These are phyloP conservation scores for Ericerus pela DNA, from an alignment of 1,140 invertebrate genomes.

Conservation along the genomic window DNA sequence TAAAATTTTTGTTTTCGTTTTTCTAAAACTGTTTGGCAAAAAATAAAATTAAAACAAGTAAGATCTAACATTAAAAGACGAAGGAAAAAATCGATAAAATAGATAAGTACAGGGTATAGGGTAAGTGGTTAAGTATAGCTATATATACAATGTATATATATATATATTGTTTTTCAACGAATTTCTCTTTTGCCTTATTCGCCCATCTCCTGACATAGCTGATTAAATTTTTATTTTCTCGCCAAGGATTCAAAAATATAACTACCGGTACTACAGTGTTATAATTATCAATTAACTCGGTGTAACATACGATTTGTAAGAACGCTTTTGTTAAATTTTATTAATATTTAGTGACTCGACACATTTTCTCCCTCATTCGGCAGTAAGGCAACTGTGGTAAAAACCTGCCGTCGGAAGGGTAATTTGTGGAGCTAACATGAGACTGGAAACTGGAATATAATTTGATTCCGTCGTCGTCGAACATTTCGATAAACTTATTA, in stretches of 20 bases:
- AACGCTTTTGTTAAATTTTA: slow-evolving; percentile 7
- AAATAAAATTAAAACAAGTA: too few species aligned
- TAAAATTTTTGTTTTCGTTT: too few species aligned
- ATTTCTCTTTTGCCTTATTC: too few species aligned
- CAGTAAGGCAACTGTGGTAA: background rate
- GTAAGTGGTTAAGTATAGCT: too few species aligned
- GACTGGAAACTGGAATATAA: background rate
- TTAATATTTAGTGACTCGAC: slow-evolving; percentile 12
- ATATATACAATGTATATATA: too few species aligned
- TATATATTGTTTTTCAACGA: too few species aligned
- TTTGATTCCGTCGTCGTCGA: background rate
- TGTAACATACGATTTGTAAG: background rate
- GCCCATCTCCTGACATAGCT: too few species aligned
- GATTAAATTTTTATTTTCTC: too few species aligned
- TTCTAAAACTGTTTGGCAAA: too few species aligned
- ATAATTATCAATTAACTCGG: slow-evolving; percentile 10
- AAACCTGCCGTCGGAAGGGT: background rate
- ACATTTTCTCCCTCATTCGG: background rate
- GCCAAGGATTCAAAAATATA: background rate
- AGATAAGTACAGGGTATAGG: too few species aligned
- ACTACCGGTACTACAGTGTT: background rate
- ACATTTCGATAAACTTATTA: background rate
- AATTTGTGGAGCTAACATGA: slow-evolving; percentile 5
- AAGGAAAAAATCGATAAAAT: too few species aligned
- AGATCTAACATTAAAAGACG: too few species aligned